Evolutionary conservation across 2,888 invertebrate genomes (phyloP).

Genomic region (Halictus quadricinctus): DNA sequence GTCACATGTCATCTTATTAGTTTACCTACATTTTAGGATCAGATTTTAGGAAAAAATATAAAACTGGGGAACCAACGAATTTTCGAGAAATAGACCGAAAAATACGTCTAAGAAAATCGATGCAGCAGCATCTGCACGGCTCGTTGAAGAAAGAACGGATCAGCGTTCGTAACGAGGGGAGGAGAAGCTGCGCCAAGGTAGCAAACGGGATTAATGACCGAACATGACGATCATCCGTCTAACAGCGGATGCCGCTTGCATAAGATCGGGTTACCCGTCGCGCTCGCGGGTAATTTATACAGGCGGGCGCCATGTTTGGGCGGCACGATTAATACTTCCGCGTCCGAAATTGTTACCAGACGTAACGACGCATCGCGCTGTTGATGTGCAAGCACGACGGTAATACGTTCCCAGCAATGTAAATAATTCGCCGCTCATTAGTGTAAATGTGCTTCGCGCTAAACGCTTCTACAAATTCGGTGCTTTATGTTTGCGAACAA

Average conservation of each 20-base stretch:
- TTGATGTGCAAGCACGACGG: slow-evolving; percentile 52
- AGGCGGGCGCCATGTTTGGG: slow-evolving; percentile 51
- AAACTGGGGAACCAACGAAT: no score
- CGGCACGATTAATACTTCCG: slow-evolving; percentile 66
- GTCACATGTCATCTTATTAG: no score
- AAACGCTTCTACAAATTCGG: slow-evolving; percentile 70
- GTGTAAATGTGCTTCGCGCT: slow-evolving; percentile 67
- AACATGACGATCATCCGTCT: slow-evolving; percentile 29
- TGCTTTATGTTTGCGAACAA: slow-evolving; percentile 66
- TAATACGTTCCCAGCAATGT: slow-evolving; percentile 66
- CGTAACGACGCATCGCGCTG: slow-evolving; percentile 54
- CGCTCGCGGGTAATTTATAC: slow-evolving; percentile 54
- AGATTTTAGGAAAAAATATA: no score
- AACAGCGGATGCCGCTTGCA: slow-evolving; percentile 37
- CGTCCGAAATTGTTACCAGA: slow-evolving; percentile 67
- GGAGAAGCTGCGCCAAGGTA: background rate
- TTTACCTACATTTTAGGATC: no score
- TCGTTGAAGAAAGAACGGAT: background rate
- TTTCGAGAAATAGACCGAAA: no score
- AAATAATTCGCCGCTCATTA: slow-evolving; percentile 72
- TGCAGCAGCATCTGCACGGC: background rate
- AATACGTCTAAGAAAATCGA: background rate
- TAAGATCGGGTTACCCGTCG: slow-evolving; percentile 48
- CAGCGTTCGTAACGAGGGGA: background rate
- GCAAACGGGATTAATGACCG: slow-evolving; percentile 42